These are phyloP conservation scores for Drosophila willistoni DNA, from an alignment of 1,140 invertebrate species.

Conservation along the genomic window DNA sequence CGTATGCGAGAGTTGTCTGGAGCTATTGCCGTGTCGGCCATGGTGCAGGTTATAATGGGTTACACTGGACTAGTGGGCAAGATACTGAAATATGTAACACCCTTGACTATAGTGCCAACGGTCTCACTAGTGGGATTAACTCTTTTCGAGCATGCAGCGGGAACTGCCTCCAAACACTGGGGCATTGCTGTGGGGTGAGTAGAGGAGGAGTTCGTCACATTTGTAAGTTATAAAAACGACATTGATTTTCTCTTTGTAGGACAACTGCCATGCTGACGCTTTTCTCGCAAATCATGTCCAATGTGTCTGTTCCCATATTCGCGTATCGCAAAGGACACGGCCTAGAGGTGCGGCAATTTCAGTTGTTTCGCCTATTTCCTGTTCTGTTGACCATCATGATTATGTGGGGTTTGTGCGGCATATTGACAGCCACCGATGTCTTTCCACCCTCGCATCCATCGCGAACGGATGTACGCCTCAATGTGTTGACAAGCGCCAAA, in stretches of 20 bases:
- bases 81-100: slow-evolving; percentile 89
- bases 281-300: slow-evolving; percentile 91
- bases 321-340: slow-evolving; percentile 86
- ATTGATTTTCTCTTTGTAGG: slow-evolving; percentile 84
- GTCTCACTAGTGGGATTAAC: slow-evolving; percentile 91
- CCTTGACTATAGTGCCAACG: slow-evolving; percentile 91
- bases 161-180: slow-evolving; percentile 91
- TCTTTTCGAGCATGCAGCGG: slow-evolving; percentile 90
- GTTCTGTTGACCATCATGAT: slow-evolving; percentile 92
- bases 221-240: not conserved
- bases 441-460: slow-evolving; percentile 89
- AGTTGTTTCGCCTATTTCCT: slow-evolving; percentile 92
- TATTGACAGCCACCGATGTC: slow-evolving; percentile 88
- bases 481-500: slow-evolving; percentile 88
- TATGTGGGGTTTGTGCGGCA: slow-evolving; percentile 91
- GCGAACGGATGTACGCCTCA: slow-evolving; percentile 90
- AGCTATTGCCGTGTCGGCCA: slow-evolving; percentile 91
- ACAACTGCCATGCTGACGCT: slow-evolving; percentile 91
- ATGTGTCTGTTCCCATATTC: slow-evolving; percentile 87
- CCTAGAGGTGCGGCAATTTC: slow-evolving; percentile 86
- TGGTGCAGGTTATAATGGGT: slow-evolving; percentile 90
- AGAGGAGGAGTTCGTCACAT: not conserved
- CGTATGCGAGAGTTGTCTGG: slow-evolving; percentile 93
- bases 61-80: slow-evolving; percentile 89
- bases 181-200: slow-evolving; percentile 90